These are phyloP conservation scores for Microtus oregoni DNA, from an alignment of 2,113 vertebrate genomes.

Conservation along the genomic window DNA sequence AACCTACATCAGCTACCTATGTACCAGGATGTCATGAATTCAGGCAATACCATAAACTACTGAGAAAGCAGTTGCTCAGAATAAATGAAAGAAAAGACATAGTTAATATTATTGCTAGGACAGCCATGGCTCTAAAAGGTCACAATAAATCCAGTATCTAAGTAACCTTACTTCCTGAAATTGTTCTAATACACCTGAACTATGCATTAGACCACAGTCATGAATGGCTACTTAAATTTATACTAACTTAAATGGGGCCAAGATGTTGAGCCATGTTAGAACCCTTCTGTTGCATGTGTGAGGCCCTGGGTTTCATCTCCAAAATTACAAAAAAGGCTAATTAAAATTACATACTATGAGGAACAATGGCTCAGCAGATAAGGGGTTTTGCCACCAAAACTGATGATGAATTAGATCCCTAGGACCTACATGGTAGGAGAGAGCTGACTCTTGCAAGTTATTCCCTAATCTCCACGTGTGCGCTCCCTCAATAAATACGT, in stretches of 20 bases:
- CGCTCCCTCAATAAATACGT: background rate
- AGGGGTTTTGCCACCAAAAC: background rate
- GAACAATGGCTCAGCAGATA: background rate
- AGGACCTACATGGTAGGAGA: too few relatives aligned
- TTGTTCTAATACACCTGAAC: slow-evolving; percentile 15
- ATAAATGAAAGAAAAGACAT: slow-evolving; percentile 62
- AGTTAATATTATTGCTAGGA: slow-evolving; percentile 55
- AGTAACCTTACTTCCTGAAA: slow-evolving; percentile 57
- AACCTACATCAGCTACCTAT: background rate
- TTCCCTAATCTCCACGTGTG: background rate
- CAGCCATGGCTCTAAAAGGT: slow-evolving; percentile 32
- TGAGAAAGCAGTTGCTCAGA: slow-evolving; percentile 56
- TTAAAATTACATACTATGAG: background rate
- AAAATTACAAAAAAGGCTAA: slow-evolving; percentile 19
- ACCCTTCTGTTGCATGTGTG: background rate
- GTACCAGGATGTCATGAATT: background rate
- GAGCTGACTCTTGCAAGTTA: background rate
- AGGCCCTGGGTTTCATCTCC: background rate
- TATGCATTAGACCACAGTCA: background rate
- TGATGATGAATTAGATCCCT: too few relatives aligned
- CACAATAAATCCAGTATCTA: background rate
- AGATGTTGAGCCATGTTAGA: background rate
- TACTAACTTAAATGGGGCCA: slow-evolving; percentile 52
- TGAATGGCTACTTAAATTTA: slow-evolving; percentile 29
- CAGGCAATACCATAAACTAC: slow-evolving; percentile 13